Base-by-base conservation (phyloP, 2,797 vertebrate genomes). In the Syngnathus rostellatus region DNA sequence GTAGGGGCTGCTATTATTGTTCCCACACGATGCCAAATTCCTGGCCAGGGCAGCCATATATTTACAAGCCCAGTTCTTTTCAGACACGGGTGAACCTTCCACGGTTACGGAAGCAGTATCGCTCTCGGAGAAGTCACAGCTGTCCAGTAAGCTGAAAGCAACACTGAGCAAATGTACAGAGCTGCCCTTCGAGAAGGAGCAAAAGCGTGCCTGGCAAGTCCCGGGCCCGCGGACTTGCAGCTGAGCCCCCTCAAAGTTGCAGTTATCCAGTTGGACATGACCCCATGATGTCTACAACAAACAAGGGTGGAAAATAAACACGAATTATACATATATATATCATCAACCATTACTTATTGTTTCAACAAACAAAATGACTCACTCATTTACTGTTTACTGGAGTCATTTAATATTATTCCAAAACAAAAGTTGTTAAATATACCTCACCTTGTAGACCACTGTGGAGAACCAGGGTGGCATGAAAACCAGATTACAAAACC, bases 401-500 rank as follows among this genome's bases (percentile, higher is more conserved):
- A 4, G 31, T 46, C 5, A 43, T 12, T 43, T 43, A 12, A 43
- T 14, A 45, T 45, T 45, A 45, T 45, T 45, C 43, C 43, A 46
- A 46, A 46, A 5, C 6, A 16, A 17, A 17, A 17, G 16, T 48
- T 48, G 16, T 48, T 17, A 31, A 31, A 16, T 16, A 1, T 1
- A 23, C 21, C 60, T 25, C 6, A 97, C 93, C 94, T 97, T 96
- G 85, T 94, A 97, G 68, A 97, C 91, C 62, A 96, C 86, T 0
- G 93, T 93, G 19, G 93, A 93, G 87, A 96, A 95, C 94, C 92
- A 94, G 8, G 94, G 89, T 0, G 94, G 94, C 94, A 96, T 94
- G 69, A 95, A 92, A 64, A 96, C 92, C 65, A 97, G 78, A 70
- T 94, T 96, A 85, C 93, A 95, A 66, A 96, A 84, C 65, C 90